These are phyloP conservation scores for Tetranychus urticae DNA, from an alignment of 1,140 invertebrate species.

Conservation along the genomic window DNA sequence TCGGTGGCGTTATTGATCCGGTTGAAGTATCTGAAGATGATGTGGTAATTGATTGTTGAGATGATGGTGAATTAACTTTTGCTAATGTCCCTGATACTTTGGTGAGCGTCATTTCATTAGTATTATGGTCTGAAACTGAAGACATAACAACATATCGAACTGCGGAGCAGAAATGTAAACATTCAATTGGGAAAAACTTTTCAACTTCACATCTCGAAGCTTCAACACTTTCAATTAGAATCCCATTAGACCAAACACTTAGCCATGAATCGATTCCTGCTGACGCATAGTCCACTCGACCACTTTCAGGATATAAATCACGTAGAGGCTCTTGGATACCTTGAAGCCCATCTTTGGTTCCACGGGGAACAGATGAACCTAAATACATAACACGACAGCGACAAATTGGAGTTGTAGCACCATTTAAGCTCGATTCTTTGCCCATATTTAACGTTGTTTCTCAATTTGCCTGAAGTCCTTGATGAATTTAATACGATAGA, in stretches of 20 bases:
- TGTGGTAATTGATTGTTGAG: neutral
- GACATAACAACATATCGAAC: slow-evolving; percentile 50
- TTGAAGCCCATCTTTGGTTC: slow-evolving; percentile 88
- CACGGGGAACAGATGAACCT: slow-evolving; percentile 83
- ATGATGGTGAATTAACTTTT: no score
- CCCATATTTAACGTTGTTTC: no score
- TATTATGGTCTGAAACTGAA: slow-evolving; percentile 14
- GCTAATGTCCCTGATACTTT: neutral
- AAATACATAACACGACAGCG: slow-evolving; percentile 91
- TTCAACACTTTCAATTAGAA: slow-evolving; percentile 85
- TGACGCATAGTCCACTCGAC: slow-evolving; percentile 20
- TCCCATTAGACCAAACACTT: slow-evolving; percentile 86
- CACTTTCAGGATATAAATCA: slow-evolving; percentile 83
- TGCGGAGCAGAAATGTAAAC: slow-evolving; percentile 88
- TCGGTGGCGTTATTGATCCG: no score
- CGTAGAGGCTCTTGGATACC: slow-evolving; percentile 90
- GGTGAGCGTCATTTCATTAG: slow-evolving; percentile 6
- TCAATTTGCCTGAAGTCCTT: no score
- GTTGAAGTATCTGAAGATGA: neutral
- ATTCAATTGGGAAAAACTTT: slow-evolving; percentile 88
- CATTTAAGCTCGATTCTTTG: no score
- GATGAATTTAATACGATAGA: no score
- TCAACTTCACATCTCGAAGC: slow-evolving; percentile 82
- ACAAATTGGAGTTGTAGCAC: slow-evolving; percentile 56
- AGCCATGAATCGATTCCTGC: slow-evolving; percentile 84